Base-by-base conservation (phyloP, 2,113 vertebrate genomes). In the Pangasianodon gigas region DNA sequence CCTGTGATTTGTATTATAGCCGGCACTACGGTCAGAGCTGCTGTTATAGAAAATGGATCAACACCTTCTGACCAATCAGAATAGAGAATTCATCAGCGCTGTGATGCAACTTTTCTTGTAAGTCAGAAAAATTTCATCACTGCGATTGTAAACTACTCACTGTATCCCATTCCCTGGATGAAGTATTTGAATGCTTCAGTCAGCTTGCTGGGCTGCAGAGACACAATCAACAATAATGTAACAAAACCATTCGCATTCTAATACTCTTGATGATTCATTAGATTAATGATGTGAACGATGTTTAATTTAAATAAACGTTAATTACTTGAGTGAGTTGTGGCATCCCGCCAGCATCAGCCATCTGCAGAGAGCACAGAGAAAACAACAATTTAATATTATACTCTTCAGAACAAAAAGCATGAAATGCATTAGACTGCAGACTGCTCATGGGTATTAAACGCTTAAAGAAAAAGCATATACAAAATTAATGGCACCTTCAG, bases 121-220 rank as follows among this genome's bases (percentile, higher is more conserved):
- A 54, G 13, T 32, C 60, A 52, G 41, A 62, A 19, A 82, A 37
- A 54, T 52, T 4, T 8, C 46, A 29, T 80, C 46, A 51, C 2
- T 2, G 48, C 75, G 1, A 85, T 0, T 32, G 48, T 11, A 14
- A 32, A 51, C 77, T 74, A 96, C 97, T 97, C 94, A 97, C 96
- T 97, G 93, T 97, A 99, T 95, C 97, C 98, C 97, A 99, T 99
- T 93, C 98, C 98, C 92, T 99, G 98, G 92, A 99, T 96, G 93
- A 99, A 99, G 94, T 99, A 98, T 94, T 98, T 99, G 95, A 99
- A 99, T 86, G 98, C 98, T 95, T 98, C 97, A 0, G 98, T 98
- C 93, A 99, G 95, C 95, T 99, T 99, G 88, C 97, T 97, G 4
- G 96, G 96, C 96, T 96, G 94, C 54, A 92, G 85, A 88, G 0